These are phyloP conservation scores for Tympanoctomys barrerae DNA, from an alignment of 2,797 vertebrate genomes.

Conservation along the genomic window DNA sequence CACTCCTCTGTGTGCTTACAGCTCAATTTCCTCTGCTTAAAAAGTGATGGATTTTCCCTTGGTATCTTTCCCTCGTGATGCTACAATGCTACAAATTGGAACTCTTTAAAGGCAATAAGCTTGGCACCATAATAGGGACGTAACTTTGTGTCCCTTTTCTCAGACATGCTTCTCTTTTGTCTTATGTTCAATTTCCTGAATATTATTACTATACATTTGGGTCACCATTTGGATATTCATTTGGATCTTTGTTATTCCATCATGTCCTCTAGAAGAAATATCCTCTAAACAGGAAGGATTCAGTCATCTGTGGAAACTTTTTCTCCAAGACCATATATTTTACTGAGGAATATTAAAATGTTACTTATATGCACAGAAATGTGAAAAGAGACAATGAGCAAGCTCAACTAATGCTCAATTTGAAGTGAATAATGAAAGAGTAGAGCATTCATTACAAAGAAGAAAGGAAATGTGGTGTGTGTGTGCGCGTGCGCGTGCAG, in stretches of 20 bases:
- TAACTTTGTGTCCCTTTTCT: not conserved
- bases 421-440: not conserved
- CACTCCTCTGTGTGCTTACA: not conserved
- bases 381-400: not conserved
- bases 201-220: not conserved
- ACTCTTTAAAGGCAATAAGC: not conserved
- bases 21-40: not conserved
- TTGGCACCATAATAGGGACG: not conserved
- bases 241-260: not conserved
- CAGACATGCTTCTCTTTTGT: not conserved
- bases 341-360: not conserved
- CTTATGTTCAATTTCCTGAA: not conserved
- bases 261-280: not conserved
- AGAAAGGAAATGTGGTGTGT: not conserved
- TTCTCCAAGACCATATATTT: not conserved
- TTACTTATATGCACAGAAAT: not conserved
- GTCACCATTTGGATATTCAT: not conserved
- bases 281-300: not conserved
- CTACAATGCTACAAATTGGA: too few relatives aligned
- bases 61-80: not conserved
- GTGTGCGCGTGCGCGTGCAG: not conserved
- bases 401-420: not conserved
- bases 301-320: not conserved
- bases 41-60: not conserved
- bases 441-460: not conserved